phyloP scores from a whole-genome alignment of 2,113 vertebrate genomes.

The Datnioides undecimradiatus region DNA sequence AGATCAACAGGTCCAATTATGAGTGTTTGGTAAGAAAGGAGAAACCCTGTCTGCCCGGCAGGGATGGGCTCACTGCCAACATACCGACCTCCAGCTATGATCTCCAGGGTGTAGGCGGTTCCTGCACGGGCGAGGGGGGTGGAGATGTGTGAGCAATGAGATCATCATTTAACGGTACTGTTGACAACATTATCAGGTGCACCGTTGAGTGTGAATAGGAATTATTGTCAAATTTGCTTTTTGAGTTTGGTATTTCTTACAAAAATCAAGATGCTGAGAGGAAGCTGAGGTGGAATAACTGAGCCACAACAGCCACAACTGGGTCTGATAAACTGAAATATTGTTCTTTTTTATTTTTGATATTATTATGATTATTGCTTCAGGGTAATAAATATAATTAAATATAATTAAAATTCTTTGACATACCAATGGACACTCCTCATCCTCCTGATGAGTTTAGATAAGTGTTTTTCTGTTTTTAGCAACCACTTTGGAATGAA shows the following conservation, averaged over 20 bases:
- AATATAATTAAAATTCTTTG: no score
- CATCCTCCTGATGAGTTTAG: no score
- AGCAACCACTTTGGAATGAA: no score
- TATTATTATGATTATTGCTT: no score
- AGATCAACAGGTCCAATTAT: slow-evolving; percentile 5
- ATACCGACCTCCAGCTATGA: neutral
- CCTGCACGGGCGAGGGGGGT: neutral
- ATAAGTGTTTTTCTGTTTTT: no score
- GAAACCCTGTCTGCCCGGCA: slow-evolving; percentile 1
- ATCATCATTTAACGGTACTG: neutral
- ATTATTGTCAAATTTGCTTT: neutral
- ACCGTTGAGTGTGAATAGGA: no score
- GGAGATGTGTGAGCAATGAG: neutral
- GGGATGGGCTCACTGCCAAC: neutral
- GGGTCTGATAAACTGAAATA: no score
- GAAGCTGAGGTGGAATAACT: neutral
- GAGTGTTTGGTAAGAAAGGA: neutral
- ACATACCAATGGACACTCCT: no score
- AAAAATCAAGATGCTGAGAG: neutral
- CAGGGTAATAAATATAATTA: no score
- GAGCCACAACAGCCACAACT: neutral
- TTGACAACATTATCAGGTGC: neutral
- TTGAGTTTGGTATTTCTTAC: neutral
- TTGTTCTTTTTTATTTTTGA: no score
- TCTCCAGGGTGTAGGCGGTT: neutral